These are phyloP conservation scores for Cacoxenus indagator DNA, from an alignment of 2,888 invertebrate genomes.

Conservation along the genomic window DNA sequence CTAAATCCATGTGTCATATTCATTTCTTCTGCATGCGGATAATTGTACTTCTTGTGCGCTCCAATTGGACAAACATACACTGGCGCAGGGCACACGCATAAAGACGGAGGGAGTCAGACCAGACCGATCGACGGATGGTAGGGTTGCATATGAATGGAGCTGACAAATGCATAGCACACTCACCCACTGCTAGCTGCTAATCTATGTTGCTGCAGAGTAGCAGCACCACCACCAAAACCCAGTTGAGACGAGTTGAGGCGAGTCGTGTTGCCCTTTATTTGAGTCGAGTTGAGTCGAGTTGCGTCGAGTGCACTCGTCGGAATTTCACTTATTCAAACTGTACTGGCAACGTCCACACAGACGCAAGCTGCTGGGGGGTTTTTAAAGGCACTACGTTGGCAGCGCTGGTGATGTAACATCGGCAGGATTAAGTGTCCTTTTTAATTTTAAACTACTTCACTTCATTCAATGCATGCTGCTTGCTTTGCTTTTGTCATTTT, in stretches of 20 bases:
- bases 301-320: conserved; percentile 30
- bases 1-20: conserved; percentile 55
- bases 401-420: conserved; percentile 32
- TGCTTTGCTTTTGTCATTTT: conserved; percentile 5
- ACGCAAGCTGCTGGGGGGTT: conserved; percentile 21
- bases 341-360: not conserved
- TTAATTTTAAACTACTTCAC: conserved; percentile 61
- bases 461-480: conserved; percentile 45
- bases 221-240: too few species aligned
- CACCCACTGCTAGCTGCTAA: conserved; percentile 6
- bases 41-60: conserved; percentile 59
- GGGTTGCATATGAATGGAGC: not conserved
- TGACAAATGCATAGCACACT: not conserved
- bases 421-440: conserved; percentile 60
- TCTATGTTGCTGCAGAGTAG: not conserved
- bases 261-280: too few species aligned
- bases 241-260: not conserved
- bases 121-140: too few species aligned
- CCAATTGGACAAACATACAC: conserved; percentile 44
- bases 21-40: conserved; percentile 54
- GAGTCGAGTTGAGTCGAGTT: not conserved
- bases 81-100: conserved; percentile 10
- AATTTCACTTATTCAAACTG: conserved; percentile 46
- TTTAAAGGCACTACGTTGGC: too few species aligned
- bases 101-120: conserved; percentile 16